Evolutionary conservation across 2,888 invertebrate species (phyloP).

Genomic region (Drosophila neonasuta): DNA sequence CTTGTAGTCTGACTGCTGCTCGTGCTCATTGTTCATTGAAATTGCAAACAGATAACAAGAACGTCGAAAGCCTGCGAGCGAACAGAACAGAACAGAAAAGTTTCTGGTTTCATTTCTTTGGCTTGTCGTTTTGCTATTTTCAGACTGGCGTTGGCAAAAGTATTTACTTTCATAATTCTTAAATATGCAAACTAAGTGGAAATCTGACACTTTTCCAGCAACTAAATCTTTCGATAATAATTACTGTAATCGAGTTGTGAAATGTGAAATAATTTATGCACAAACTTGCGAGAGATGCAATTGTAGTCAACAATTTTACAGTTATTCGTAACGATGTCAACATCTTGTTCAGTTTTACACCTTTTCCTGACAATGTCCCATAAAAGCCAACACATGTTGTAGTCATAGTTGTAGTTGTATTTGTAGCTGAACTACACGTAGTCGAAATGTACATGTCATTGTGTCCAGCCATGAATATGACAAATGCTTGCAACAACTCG

Average conservation of each 20-base stretch:
- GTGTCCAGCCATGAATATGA: constrained; percentile 22
- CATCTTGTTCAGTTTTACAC: constrained; percentile 30
- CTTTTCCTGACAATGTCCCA: constrained; percentile 34
- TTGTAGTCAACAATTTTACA: background rate
- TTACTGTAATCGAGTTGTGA: background rate
- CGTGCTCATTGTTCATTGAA: constrained; percentile 19
- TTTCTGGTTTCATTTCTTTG: constrained; percentile 26
- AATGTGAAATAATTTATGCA: background rate
- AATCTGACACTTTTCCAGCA: constrained; percentile 1
- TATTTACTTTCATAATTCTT: constrained; percentile 20
- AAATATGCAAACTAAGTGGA: constrained; percentile 4
- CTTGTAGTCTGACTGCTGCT: background rate
- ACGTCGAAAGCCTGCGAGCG: constrained; percentile 14
- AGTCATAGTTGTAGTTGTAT: background rate
- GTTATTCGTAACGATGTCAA: constrained; percentile 26
- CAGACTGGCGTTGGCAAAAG: constrained; percentile 2
- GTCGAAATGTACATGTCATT: background rate
- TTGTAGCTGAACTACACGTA: background rate
- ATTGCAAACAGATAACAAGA: constrained; percentile 32
- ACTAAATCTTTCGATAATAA: background rate
- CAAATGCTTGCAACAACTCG: constrained; percentile 9
- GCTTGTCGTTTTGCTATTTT: constrained; percentile 16
- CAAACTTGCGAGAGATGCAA: background rate
- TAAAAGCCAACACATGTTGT: constrained; percentile 57
- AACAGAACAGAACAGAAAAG: constrained; percentile 13